These are phyloP conservation scores for Nymphalis urticae DNA, from an alignment of 2,888 invertebrate species.

Conservation along the genomic window DNA sequence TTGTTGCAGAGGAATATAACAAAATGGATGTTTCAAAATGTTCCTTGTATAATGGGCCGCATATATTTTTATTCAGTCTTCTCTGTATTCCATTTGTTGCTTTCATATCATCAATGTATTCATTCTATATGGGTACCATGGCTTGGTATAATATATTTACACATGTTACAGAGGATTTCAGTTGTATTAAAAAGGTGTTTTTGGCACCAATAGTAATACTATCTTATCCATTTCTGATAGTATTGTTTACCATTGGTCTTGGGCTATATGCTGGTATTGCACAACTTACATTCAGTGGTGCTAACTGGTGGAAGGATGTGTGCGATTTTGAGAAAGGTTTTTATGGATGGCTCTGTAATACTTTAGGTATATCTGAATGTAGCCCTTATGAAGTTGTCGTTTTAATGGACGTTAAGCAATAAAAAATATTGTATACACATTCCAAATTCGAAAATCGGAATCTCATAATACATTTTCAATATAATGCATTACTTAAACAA, in stretches of 20 bases:
- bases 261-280: slow-evolving; percentile 85
- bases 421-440: background rate
- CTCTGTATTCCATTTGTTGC: slow-evolving; percentile 85
- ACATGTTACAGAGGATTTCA: slow-evolving; percentile 85
- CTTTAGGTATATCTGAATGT: slow-evolving; percentile 85
- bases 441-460: background rate
- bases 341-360: slow-evolving; percentile 88
- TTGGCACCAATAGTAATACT: slow-evolving; percentile 86
- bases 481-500: background rate
- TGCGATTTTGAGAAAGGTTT: slow-evolving; percentile 89
- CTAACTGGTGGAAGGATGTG: slow-evolving; percentile 86
- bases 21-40: slow-evolving; percentile 82
- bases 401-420: slow-evolving; percentile 80
- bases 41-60: slow-evolving; percentile 83
- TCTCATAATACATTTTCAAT: background rate
- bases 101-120: slow-evolving; percentile 83
- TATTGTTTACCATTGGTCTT: slow-evolving; percentile 83
- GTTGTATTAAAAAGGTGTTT: slow-evolving; percentile 82
- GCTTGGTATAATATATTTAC: slow-evolving; percentile 90
- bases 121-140: slow-evolving; percentile 88
- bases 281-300: slow-evolving; percentile 85
- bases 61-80: slow-evolving; percentile 84
- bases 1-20: slow-evolving; percentile 80
- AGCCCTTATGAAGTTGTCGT: slow-evolving; percentile 88
- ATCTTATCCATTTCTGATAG: slow-evolving; percentile 86